Evolutionary conservation across 64 coral and sea anemone species (phyloP).

Genomic region (Hydrozoanthus tunicans): DNA sequence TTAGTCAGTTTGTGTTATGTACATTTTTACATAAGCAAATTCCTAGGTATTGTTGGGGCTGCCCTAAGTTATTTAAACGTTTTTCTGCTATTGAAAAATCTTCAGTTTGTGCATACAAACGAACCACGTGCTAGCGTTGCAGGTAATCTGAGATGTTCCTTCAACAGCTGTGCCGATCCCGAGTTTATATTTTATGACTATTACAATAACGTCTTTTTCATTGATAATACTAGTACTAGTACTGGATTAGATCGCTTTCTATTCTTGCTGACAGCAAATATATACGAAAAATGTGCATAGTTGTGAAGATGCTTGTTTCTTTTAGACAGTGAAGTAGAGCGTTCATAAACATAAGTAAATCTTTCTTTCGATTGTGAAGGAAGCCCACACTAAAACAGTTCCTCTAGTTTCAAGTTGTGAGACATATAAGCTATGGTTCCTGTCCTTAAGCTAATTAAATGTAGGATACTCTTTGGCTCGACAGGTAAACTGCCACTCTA

Average conservation of each 20-base stretch:
- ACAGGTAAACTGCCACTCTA: slow-evolving; percentile 20
- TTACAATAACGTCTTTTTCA: slow-evolving; percentile 26
- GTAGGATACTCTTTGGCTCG: background rate
- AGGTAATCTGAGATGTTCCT: background rate
- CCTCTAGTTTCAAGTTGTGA: too few relatives aligned
- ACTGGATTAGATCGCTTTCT: background rate
- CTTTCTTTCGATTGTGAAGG: background rate
- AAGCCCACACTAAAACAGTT: too few relatives aligned
- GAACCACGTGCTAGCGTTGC: slow-evolving; percentile 24
- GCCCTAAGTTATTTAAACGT: too few relatives aligned
- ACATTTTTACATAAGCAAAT: too few relatives aligned
- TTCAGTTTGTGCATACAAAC: slow-evolving; percentile 17
- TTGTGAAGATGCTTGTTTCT: background rate
- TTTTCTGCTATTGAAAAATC: background rate
- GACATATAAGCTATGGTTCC: too few relatives aligned
- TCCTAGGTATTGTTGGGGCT: too few relatives aligned
- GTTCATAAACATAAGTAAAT: too few relatives aligned
- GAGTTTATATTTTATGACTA: background rate
- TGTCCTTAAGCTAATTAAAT: background rate
- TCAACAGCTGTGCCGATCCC: slow-evolving; percentile 48
- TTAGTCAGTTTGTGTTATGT: too few relatives aligned
- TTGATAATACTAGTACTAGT: background rate
- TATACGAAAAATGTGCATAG: background rate
- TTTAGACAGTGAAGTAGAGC: too few relatives aligned
- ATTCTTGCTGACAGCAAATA: background rate